A percentile compares a stretch with the other conserved stretches of the same genome.
Conservation (phyloP, 1,140 invertebrate genomes). For the Drosophila melanica region DNA sequence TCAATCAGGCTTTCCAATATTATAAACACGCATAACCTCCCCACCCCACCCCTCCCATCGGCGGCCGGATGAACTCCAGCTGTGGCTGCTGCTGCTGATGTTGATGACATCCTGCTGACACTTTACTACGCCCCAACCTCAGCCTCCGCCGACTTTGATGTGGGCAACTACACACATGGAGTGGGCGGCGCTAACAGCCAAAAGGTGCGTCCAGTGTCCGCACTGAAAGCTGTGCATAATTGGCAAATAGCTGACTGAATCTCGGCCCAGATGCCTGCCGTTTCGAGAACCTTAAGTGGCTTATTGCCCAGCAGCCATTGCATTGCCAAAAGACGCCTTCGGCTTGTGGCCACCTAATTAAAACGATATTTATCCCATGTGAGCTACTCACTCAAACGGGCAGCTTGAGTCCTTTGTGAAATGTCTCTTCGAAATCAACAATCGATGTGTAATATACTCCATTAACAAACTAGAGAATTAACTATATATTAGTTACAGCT, state of each 20-base stretch:
- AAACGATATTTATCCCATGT: neutral
- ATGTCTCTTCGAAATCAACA: neutral
- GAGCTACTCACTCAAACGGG: neutral
- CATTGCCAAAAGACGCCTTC: constrained; percentile 3
- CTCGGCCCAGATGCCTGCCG: constrained; percentile 20
- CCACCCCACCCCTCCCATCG: neutral
- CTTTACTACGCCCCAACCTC: constrained; percentile 51
- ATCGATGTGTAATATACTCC: too few species aligned
- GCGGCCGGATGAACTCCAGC: neutral
- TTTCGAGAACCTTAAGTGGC: constrained; percentile 49
- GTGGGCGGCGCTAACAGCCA: neutral
- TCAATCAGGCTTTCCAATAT: constrained; percentile 70
- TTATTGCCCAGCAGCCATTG: constrained; percentile 31
- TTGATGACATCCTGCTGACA: constrained; percentile 71
- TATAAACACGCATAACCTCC: constrained; percentile 54
- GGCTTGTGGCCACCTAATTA: constrained; percentile 33
- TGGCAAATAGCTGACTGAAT: constrained; percentile 64
- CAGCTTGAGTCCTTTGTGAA: neutral
- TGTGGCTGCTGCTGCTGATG: constrained; percentile 31
- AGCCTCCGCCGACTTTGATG: constrained; percentile 57
- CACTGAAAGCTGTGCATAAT: constrained; percentile 69
- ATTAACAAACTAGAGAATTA: too few species aligned
- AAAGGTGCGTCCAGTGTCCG: constrained; percentile 45
- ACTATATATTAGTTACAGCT: too few species aligned
- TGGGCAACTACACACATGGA: constrained; percentile 29